Conservation (phyloP, 1,140 invertebrate genomes). For the Dreissena rostriformis region DNA sequence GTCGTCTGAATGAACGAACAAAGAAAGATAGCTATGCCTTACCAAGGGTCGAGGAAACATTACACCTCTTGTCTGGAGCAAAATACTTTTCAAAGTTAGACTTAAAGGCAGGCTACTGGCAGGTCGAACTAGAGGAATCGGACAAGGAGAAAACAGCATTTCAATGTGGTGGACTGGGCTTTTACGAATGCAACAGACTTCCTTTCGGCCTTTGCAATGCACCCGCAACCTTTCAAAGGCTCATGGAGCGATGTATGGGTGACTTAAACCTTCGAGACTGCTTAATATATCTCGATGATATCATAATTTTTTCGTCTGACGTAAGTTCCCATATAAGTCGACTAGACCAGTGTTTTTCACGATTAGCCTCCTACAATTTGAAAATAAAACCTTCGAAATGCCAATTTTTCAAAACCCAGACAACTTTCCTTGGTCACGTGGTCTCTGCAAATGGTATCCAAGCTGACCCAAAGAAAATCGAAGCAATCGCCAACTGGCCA, state of each 20-base stretch:
- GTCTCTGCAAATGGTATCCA: constrained; percentile 1
- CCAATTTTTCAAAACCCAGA: constrained; percentile 17
- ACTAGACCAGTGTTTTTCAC: neutral
- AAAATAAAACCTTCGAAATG: constrained; percentile 27
- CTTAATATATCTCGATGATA: constrained; percentile 35
- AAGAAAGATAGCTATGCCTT: constrained; percentile 51
- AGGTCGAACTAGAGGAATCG: constrained; percentile 6
- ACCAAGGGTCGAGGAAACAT: constrained; percentile 60
- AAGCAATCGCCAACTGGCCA: constrained; percentile 64
- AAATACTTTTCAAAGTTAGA: constrained; percentile 18
- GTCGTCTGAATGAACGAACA: neutral
- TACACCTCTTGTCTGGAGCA: constrained; percentile 24
- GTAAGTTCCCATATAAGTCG: constrained; percentile 1
- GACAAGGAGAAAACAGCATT: constrained; percentile 59
- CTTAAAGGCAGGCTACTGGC: constrained; percentile 80
- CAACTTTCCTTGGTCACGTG: constrained; percentile 2
- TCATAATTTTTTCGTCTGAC: constrained; percentile 9
- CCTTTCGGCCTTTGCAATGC: constrained; percentile 64
- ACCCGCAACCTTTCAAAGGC: constrained; percentile 23
- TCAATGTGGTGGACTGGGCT: constrained; percentile 26
- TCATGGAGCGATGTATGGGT: constrained; percentile 28
- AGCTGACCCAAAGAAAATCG: constrained; percentile 6
- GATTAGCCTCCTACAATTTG: constrained; percentile 1
- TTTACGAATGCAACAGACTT: constrained; percentile 25
- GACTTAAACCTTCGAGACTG: constrained; percentile 13